Base-by-base conservation (phyloP, 2,888 invertebrate genomes). In the Acleris literana region DNA sequence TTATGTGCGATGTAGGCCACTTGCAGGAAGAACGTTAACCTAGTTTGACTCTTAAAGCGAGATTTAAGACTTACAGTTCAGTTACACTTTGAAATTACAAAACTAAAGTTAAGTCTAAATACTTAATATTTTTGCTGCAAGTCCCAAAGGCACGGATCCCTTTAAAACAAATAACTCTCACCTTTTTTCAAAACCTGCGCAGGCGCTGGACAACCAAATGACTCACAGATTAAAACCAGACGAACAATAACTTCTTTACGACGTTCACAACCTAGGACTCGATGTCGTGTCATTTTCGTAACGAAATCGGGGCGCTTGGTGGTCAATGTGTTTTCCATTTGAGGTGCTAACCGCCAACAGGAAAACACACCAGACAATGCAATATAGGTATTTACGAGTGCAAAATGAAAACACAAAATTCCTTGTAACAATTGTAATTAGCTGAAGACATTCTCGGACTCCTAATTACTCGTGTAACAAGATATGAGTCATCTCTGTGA, bases 221-320 rank as follows among this genome's bases (percentile, higher is more conserved):
- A 63, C 22, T 63, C 59, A 56, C 51, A 60, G 39, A 55, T 65
- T 65, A 60, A 49, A 59, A 63, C 39, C 39, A 39, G 52, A 29
- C 52, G 33, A 57, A 52, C 57, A 63, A 57, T 57, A 63, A 44
- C 33, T 43, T 56, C 51, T 56, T 57, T 16, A 44, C 20, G 43
- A 39, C 43, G 49, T 17, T 39, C 18, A 39, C 39, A 13, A 13
- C 39, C 39, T 4, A 39, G 5, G 13, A 39, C 39, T 39, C 39
- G 13, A 39, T 39, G 13, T 39, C 39, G 39, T 39, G 39, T 39
- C 39, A 13, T 39, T 39, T 39, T 39, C 3, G 13, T 39, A 39
- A 39, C 0, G 11, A 39, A 39, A 39, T 13, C 13, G 39, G 39
- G 4, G 13, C 1, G 13, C 39, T 39, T 39, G 39, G 39, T 46